Evolutionary conservation across 2,888 invertebrate genomes (phyloP), one percentile per base, ranked within the genome.

Genomic region (Drosophila parthenogenetica): DNA sequence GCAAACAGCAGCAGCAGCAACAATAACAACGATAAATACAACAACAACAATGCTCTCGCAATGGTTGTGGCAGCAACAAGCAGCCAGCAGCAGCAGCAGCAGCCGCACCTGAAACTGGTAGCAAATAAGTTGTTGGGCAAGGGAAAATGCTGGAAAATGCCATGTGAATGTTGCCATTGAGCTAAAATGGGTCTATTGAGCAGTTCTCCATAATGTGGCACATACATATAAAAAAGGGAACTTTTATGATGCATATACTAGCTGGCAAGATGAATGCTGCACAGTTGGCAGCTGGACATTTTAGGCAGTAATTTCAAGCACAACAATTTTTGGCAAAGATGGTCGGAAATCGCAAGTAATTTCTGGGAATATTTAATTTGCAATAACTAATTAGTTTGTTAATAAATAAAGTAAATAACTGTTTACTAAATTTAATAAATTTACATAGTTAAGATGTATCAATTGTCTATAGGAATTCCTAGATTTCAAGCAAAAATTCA

Each of bases 41-140:
- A 35, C 46, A 43, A 39, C 13, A 58, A 29, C 48, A 67, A 45
- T 22, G 22, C 22, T 22, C 22, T 22, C 5, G 22, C 22, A 5
- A 22, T 22, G 58, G 49, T 59, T 43, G 51, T 59, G 55, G 57
- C 49, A 67, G 82, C 82, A 86, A 87, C 79, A 84, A 87, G 85
- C 85, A 29, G 29, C 8, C 29, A 29, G 51, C 55, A 51, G 57
- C 48, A 67, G 82, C 82, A 87, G 75, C 81, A 87, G 85, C 85
- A 79, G 67, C 71, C 57, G 82, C 82, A 83, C 87, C 83, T 83
- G 85, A 83, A 83, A 32, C 87, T 73, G 78, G 55, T 71, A 64
- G 61, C 35, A 67, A 61, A 76, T 68, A 70, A 66, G 62, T 57
- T 64, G 45, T 37, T 54, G 54, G 11, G 16, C 35, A 5, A 40